A percentile compares a stretch with the other conserved stretches of the same genome.
phyloP scores from a whole-genome alignment of 2,113 vertebrate genomes.

The Thunnus maccoyii region DNA sequence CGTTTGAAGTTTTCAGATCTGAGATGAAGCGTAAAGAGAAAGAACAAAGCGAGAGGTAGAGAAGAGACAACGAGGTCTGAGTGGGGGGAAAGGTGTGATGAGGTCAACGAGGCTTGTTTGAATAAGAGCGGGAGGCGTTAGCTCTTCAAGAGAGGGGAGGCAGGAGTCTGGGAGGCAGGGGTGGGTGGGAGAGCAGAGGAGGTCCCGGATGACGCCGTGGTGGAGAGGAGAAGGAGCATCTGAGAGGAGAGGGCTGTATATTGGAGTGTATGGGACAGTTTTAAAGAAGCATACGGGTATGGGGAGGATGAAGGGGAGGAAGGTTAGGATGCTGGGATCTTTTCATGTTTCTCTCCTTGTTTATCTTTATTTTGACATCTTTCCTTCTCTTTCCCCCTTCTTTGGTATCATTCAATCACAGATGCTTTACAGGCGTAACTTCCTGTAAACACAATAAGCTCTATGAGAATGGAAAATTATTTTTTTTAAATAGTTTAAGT shows the following conservation, averaged over 20 bases:
- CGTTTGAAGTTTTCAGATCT: slow-evolving; percentile 59
- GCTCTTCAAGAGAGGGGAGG: slow-evolving; percentile 4
- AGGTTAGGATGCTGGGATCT: background rate
- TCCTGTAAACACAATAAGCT: too few relatives aligned
- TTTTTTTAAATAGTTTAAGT: too few relatives aligned
- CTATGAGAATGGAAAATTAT: too few relatives aligned
- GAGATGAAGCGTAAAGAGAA: slow-evolving; percentile 35
- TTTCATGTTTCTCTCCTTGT: background rate
- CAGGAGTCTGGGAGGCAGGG: background rate
- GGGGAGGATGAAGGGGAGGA: background rate
- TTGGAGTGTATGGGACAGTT: background rate
- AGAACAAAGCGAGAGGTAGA: background rate
- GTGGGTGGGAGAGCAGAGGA: background rate
- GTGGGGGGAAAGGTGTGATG: slow-evolving; percentile 11
- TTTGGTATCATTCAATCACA: too few relatives aligned
- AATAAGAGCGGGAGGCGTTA: slow-evolving; percentile 9
- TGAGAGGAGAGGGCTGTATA: background rate
- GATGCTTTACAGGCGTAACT: too few relatives aligned
- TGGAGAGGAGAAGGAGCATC: background rate
- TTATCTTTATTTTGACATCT: too few relatives aligned
- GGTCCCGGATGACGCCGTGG: background rate
- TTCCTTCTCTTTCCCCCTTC: too few relatives aligned
- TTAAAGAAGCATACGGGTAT: background rate
- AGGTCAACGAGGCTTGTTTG: slow-evolving; percentile 33
- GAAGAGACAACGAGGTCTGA: slow-evolving; percentile 15